phyloP scores from a whole-genome alignment of 2,888 invertebrate species.

The Neoaliturus tenellus region DNA sequence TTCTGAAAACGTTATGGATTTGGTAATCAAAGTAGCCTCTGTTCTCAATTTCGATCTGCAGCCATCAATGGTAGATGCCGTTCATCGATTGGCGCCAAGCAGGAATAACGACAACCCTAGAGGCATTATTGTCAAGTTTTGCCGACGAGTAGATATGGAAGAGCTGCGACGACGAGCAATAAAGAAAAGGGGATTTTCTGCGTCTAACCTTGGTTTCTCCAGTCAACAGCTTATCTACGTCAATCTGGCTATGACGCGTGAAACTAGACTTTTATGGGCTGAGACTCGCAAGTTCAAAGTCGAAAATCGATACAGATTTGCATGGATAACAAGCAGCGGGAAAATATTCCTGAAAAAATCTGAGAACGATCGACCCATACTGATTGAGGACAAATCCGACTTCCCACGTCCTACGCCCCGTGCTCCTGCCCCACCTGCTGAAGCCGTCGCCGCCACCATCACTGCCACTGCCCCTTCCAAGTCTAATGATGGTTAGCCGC shows the following conservation, averaged over 20 bases:
- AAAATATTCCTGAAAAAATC: background rate
- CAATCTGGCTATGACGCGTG: background rate
- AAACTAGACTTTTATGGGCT: background rate
- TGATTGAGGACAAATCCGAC: background rate
- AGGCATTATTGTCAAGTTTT: too few species aligned
- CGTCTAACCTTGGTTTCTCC: background rate
- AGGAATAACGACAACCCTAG: too few species aligned
- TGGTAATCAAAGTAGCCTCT: too few species aligned
- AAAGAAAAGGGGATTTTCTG: slow-evolving; percentile 5
- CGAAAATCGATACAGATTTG: background rate
- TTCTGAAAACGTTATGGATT: too few species aligned
- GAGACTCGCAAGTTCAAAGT: background rate
- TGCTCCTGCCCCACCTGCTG: background rate
- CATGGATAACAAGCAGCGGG: background rate
- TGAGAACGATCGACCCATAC: background rate
- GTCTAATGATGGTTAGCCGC: too few species aligned
- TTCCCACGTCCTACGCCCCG: background rate
- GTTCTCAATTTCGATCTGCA: too few species aligned
- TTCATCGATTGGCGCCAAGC: too few species aligned
- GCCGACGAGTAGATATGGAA: too few species aligned
- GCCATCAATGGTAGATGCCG: too few species aligned
- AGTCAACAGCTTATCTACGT: background rate
- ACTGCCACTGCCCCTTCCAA: too few species aligned
- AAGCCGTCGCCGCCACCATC: too few species aligned
- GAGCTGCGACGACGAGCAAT: background rate